Conservation (phyloP, 2,888 invertebrate species). For the Pseudococcus viburni region DNA sequence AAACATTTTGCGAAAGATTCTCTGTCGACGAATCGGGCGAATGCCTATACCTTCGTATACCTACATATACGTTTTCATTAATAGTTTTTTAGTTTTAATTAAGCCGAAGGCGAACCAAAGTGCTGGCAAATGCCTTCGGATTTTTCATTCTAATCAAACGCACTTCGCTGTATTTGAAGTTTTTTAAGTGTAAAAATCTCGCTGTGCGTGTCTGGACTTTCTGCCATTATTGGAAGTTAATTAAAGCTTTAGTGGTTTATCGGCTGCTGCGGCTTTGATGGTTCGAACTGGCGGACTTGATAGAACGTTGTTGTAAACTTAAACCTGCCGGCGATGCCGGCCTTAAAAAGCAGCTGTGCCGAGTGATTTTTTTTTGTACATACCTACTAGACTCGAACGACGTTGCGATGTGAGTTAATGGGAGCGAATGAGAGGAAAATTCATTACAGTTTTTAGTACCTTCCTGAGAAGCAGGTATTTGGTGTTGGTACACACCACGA, state of each 20-base stretch:
- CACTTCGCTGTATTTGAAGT: neutral
- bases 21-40: neutral
- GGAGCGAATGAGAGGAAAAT: neutral
- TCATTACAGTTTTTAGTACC: neutral
- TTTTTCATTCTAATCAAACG: slow-evolving; percentile 16
- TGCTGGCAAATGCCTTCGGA: neutral
- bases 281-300: neutral
- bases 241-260: slow-evolving; percentile 32
- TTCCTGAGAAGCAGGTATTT: neutral
- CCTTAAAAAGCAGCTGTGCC: neutral
- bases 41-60: neutral
- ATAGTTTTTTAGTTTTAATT: slow-evolving; percentile 25
- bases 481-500: neutral
- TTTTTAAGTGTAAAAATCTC: slow-evolving; percentile 47
- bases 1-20: slow-evolving; percentile 5
- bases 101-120: neutral
- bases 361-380: neutral
- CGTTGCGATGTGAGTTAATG: neutral
- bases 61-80: neutral
- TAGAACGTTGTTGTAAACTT: slow-evolving; percentile 23
- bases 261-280: slow-evolving; percentile 11
- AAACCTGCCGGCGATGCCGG: neutral
- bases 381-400: no score
- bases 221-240: slow-evolving; percentile 11
- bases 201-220: neutral